phyloP scores from a whole-genome alignment of 2,113 vertebrate species.

The Amphiprion percula region DNA sequence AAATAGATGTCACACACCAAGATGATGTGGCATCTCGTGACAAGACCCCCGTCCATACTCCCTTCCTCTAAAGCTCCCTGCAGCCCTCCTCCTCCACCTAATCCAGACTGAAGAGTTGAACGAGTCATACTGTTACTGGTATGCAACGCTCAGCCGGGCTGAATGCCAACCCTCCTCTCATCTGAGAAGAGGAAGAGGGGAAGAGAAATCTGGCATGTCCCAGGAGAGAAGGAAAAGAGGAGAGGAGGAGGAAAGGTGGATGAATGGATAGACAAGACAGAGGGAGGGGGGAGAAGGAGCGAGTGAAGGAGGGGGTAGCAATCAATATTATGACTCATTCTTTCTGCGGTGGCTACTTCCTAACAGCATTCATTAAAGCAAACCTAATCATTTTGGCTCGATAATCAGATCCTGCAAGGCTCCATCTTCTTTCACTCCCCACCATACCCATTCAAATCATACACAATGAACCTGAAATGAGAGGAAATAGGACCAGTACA shows the following conservation, averaged over 20 bases:
- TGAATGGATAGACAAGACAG: background rate
- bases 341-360: constrained; percentile 81
- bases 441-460: constrained; percentile 26
- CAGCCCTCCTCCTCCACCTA: constrained; percentile 4
- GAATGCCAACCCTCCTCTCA: constrained; percentile 24
- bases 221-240: background rate
- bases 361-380: constrained; percentile 83
- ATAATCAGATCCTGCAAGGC: constrained; percentile 73
- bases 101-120: constrained; percentile 31
- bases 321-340: constrained; percentile 87
- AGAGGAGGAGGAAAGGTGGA: background rate
- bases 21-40: constrained; percentile 75
- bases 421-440: constrained; percentile 52
- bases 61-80: background rate
- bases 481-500: constrained; percentile 15
- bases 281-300: background rate
- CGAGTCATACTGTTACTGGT: constrained; percentile 50
- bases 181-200: background rate
- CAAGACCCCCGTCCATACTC: constrained; percentile 26
- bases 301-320: constrained; percentile 30
- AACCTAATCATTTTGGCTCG: constrained; percentile 80
- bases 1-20: constrained; percentile 78
- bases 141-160: constrained; percentile 51
- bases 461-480: constrained; percentile 15
- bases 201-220: background rate